Evolutionary conservation across 2,888 invertebrate species (phyloP), one percentile per base, ranked within the genome.

Genomic region (Lapara coniferarum): DNA sequence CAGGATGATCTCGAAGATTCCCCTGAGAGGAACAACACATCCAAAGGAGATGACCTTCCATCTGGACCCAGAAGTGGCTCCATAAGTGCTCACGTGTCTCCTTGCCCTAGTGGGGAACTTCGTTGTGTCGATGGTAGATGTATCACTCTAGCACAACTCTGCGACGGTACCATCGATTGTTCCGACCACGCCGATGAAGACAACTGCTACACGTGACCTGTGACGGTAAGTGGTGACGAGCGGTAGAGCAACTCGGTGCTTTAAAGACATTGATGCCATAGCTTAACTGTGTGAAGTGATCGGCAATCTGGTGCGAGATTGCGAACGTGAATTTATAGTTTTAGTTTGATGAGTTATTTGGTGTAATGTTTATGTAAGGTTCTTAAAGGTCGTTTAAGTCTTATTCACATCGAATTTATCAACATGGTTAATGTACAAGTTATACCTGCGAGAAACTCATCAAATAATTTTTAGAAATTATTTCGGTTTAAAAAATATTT

Each of bases 81-180:
- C 4, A 73, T 77, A 6, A 87, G 87, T 13, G 89, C 91, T 12
- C 93, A 93, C 76, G 84, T 87, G 0, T 94, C 94, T 0, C 93
- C 94, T 0, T 95, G 91, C 80, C 95, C 93, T 0, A 89, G 86
- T 68, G 93, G 94, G 0, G 95, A 95, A 76, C 84, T 95, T 67
- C 93, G 95, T 69, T 96, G 96, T 77, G 94, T 95, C 6, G 95
- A 95, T 79, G 95, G 95, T 37, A 90, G 95, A 71, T 96, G 96
- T 82, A 95, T 96, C 76, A 95, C 95, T 0, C 90, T 96, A 19
- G 89, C 94, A 10, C 95, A 95, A 76, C 92, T 96, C 49, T 96
- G 96, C 79, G 96, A 96, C 80, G 93, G 94, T n/a, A 89, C 88
- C 74, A 87, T 90, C 66, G 95, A 96, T 86, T 96, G 96, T 79